phyloP scores from a whole-genome alignment of 37 sponge, comb jelly and placozoan genomes.

The Agelas oroides region DNA sequence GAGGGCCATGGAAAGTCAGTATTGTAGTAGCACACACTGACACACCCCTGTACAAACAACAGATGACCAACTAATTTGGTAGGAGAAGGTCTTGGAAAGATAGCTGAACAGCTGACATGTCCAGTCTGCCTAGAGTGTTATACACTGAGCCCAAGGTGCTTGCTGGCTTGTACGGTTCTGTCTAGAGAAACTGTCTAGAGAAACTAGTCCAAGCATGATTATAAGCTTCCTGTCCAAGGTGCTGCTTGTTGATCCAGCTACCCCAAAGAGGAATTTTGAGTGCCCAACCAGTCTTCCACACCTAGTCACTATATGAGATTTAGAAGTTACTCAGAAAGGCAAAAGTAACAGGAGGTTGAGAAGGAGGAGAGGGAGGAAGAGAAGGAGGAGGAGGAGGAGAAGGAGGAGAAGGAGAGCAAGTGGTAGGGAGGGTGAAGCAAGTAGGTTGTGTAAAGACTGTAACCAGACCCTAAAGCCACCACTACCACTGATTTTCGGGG shows the following conservation, averaged over 20 bases:
- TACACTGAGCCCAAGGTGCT: conserved; percentile 23
- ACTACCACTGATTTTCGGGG: neutral
- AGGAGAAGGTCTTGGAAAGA: neutral
- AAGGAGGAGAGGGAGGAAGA: neutral
- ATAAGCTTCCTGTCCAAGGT: neutral
- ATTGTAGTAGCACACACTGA: too few species aligned
- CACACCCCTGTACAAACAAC: too few species aligned
- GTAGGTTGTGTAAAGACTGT: conserved; percentile 16
- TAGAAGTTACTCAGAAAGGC: neutral
- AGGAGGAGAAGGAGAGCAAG: neutral
- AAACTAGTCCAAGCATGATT: neutral
- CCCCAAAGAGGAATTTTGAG: neutral
- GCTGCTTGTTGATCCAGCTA: neutral
- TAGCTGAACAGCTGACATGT: conserved; percentile 26
- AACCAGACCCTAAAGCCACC: neutral
- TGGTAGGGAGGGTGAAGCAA: neutral
- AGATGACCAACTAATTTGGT: neutral
- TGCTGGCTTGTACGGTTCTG: conserved; percentile 6
- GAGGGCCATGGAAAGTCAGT: too few species aligned
- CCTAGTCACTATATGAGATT: neutral
- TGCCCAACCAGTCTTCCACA: neutral
- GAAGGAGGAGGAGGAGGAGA: neutral
- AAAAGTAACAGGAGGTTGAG: neutral
- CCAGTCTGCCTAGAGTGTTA: conserved; percentile 22
- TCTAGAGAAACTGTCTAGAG: conserved; percentile 1